Evolutionary conservation across 1,140 invertebrate species (phyloP).

Genomic region (Drosophila melanica): DNA sequence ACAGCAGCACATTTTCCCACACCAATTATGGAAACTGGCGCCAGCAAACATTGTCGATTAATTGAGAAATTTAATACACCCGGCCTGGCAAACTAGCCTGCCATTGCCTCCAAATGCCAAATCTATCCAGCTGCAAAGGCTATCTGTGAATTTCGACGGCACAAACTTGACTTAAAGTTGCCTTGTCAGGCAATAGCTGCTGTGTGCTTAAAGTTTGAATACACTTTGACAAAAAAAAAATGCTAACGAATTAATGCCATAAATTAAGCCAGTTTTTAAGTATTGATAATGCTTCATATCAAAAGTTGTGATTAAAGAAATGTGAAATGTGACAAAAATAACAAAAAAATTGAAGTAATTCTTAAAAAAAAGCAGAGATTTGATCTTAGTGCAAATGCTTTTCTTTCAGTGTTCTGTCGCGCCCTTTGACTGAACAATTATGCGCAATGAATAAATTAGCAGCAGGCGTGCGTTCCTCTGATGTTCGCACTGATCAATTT

Average conservation of each 20-base stretch:
- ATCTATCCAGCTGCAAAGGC: slow-evolving; percentile 18
- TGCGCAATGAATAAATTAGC: slow-evolving; percentile 81
- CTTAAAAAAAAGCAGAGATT: too few species aligned
- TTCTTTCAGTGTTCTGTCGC: slow-evolving; percentile 15
- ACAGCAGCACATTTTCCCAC: slow-evolving; percentile 38
- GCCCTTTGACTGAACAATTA: slow-evolving; percentile 72
- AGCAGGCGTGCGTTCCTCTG: slow-evolving; percentile 22
- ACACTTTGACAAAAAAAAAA: too few species aligned
- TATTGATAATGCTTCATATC: too few species aligned
- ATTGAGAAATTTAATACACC: slow-evolving; percentile 38
- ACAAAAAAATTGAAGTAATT: too few species aligned
- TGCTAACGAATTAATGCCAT: too few species aligned
- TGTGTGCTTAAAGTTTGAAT: too few species aligned
- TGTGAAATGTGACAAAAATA: too few species aligned
- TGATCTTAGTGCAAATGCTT: too few species aligned
- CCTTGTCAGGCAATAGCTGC: neutral
- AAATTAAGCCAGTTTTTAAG: too few species aligned
- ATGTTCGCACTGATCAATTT: slow-evolving; percentile 73
- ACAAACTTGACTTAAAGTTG: slow-evolving; percentile 21
- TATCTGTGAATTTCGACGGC: slow-evolving; percentile 8
- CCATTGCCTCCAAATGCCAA: neutral
- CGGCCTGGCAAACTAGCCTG: slow-evolving; percentile 2
- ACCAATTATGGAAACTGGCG: slow-evolving; percentile 47
- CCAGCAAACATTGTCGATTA: slow-evolving; percentile 46
- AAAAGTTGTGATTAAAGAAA: too few species aligned